phyloP scores from a whole-genome alignment of 1,140 invertebrate genomes.

The Zaprionus camerounensis region DNA sequence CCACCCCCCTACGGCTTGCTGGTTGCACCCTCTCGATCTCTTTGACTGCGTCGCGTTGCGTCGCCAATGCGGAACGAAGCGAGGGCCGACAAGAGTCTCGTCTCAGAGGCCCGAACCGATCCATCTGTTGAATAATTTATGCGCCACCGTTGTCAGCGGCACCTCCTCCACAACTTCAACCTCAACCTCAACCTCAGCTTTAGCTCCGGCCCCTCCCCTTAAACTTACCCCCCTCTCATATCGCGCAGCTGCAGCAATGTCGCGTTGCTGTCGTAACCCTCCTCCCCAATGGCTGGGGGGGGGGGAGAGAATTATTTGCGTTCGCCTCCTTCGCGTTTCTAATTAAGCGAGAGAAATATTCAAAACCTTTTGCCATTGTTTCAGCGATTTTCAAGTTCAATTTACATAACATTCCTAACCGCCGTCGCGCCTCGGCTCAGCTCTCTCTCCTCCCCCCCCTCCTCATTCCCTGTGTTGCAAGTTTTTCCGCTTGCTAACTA shows the following conservation, averaged over 20 bases:
- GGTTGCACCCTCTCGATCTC: conserved; percentile 34
- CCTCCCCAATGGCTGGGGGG: conserved; percentile 7
- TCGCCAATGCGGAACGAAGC: conserved; percentile 74
- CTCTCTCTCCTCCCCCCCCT: not conserved
- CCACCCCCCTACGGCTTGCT: not conserved
- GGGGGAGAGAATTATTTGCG: conserved; percentile 73
- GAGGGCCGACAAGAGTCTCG: not conserved
- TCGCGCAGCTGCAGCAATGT: conserved; percentile 24
- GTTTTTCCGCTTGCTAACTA: conserved; percentile 38
- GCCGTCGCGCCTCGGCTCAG: conserved; percentile 28
- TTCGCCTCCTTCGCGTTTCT: conserved; percentile 75
- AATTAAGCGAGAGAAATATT: conserved; percentile 80
- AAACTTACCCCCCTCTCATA: not conserved
- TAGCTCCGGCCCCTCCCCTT: not conserved
- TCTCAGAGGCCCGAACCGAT: not conserved
- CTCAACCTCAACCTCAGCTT: conserved; percentile 28
- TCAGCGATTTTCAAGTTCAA: conserved; percentile 79
- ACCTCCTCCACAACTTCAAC: conserved; percentile 50
- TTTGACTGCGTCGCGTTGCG: conserved; percentile 56
- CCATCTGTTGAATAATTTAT: conserved; percentile 78
- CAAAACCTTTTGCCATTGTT: conserved; percentile 79
- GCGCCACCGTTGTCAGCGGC: conserved; percentile 62
- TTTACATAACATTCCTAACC: conserved; percentile 78
- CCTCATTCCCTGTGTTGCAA: too few relatives aligned
- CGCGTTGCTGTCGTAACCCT: conserved; percentile 35